phyloP scores from a whole-genome alignment of 2,113 vertebrate species.

The Hippocampus guttulatus region DNA sequence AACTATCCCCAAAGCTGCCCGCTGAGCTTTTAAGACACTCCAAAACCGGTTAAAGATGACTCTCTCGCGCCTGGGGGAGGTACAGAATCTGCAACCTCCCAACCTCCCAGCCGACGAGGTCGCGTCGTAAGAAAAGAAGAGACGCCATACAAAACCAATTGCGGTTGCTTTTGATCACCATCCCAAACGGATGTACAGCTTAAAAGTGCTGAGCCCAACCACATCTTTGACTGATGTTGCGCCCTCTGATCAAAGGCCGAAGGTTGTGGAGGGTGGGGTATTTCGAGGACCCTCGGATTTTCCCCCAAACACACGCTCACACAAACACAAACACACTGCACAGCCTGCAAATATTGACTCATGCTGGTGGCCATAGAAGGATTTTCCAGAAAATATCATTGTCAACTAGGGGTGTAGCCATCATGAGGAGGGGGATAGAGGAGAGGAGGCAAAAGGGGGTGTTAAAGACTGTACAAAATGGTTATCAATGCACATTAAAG shows the following conservation, averaged over 20 bases:
- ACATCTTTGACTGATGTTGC: constrained; percentile 47
- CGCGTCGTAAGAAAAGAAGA: constrained; percentile 22
- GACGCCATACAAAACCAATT: constrained; percentile 41
- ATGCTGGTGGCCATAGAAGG: not conserved
- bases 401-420: not conserved
- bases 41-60: constrained; percentile 29
- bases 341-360: constrained; percentile 16
- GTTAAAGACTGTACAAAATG: not conserved
- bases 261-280: constrained; percentile 41
- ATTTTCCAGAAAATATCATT: not conserved
- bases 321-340: constrained; percentile 9
- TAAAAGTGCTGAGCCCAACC: constrained; percentile 40
- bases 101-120: constrained; percentile 44
- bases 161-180: constrained; percentile 39
- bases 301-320: constrained; percentile 1
- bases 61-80: constrained; percentile 5
- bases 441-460: not conserved
- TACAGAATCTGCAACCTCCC: constrained; percentile 20
- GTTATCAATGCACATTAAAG: not conserved
- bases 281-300: constrained; percentile 5
- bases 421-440: not conserved
- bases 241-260: constrained; percentile 50
- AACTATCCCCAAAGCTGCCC: constrained; percentile 14
- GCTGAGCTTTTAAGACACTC: constrained; percentile 27
- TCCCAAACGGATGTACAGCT: constrained; percentile 35